These are phyloP conservation scores for Neodiprion fabricii DNA, from an alignment of 1,140 invertebrate species.

Conservation along the genomic window DNA sequence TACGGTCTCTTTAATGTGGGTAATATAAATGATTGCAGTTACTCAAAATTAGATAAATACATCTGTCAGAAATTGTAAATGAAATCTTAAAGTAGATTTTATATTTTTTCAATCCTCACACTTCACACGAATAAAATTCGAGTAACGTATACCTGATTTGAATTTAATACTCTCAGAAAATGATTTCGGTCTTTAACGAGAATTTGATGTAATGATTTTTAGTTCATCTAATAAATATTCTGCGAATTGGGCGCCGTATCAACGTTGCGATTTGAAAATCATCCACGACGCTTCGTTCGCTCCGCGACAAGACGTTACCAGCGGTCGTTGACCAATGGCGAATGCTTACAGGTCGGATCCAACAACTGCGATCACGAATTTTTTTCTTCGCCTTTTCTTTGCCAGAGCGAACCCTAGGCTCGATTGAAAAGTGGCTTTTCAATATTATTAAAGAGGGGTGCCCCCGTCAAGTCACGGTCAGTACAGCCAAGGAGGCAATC, in stretches of 20 bases:
- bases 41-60: too few relatives aligned
- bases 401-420: slow-evolving; percentile 29
- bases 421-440: slow-evolving; percentile 39
- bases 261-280: not conserved
- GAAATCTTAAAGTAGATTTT: too few relatives aligned
- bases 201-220: too few relatives aligned
- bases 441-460: slow-evolving; percentile 39
- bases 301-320: not conserved
- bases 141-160: too few relatives aligned
- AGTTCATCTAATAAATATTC: too few relatives aligned
- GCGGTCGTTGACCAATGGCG: not conserved
- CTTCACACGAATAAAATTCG: too few relatives aligned
- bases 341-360: not conserved
- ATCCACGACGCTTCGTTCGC: not conserved
- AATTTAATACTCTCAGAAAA: too few relatives aligned
- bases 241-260: not conserved
- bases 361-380: not conserved
- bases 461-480: slow-evolving; percentile 54
- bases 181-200: too few relatives aligned
- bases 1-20: too few relatives aligned
- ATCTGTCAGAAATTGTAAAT: too few relatives aligned
- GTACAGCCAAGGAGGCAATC: slow-evolving; percentile 30
- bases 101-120: too few relatives aligned
- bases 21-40: too few relatives aligned
- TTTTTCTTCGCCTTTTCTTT: slow-evolving; percentile 16